Evolutionary conservation across 2,888 invertebrate genomes (phyloP).

Genomic region (Euproctis similis): DNA sequence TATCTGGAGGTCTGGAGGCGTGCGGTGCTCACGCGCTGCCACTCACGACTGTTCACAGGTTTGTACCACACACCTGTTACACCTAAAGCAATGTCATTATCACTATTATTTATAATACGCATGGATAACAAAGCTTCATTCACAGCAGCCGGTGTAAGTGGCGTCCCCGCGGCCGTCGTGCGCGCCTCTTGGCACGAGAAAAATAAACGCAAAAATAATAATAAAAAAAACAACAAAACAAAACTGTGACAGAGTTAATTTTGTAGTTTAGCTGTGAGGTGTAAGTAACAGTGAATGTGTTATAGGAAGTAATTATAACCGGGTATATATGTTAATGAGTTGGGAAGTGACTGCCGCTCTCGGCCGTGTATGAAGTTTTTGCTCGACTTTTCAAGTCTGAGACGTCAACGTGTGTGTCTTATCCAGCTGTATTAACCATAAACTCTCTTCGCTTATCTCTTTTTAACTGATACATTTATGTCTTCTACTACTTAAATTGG

Average conservation of each 20-base stretch:
- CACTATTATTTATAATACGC: conserved; percentile 59
- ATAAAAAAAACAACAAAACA: too few relatives aligned
- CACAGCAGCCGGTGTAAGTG: conserved; percentile 25
- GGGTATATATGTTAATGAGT: conserved; percentile 28
- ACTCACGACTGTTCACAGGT: conserved; percentile 57
- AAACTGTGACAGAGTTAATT: conserved; percentile 22
- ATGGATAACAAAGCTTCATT: conserved; percentile 50
- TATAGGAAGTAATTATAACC: conserved; percentile 32
- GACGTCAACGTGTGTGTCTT: conserved; percentile 1
- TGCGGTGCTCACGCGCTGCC: conserved; percentile 55
- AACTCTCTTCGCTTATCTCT: conserved; percentile 4
- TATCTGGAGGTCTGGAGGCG: conserved; percentile 61
- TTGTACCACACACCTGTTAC: conserved; percentile 58
- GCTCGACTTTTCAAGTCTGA: conserved; percentile 10
- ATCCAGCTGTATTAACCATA: conserved; percentile 14
- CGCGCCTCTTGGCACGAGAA: conserved; percentile 24
- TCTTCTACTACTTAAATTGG: conserved; percentile 9
- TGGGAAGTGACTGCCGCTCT: conserved; percentile 12
- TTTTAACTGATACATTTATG: conserved; percentile 6
- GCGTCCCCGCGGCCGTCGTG: conserved; percentile 19
- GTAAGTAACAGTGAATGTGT: conserved; percentile 20
- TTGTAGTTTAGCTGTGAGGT: conserved; percentile 15
- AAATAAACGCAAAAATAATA: conserved; percentile 16
- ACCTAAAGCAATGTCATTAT: conserved; percentile 69
- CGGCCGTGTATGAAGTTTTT: conserved; percentile 8